A percentile compares a stretch with the other conserved stretches of the same genome.
Conservation (phyloP, 2,888 invertebrate genomes). For the Temnothorax unifasciatus region DNA sequence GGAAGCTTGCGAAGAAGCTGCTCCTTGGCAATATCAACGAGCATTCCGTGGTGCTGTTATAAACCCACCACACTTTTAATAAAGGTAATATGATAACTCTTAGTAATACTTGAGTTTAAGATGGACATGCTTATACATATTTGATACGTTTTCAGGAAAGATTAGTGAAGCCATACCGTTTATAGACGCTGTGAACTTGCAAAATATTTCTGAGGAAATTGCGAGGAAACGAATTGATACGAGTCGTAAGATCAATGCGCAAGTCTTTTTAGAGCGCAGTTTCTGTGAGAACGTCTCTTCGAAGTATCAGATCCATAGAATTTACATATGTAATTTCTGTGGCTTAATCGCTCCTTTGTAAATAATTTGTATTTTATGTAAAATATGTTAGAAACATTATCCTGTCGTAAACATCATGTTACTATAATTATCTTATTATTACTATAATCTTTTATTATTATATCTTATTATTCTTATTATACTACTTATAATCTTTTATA, state of each 20-base stretch:
- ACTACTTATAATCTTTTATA: too few species aligned
- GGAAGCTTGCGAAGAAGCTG: not conserved
- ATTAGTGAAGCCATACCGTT: slow-evolving; percentile 99
- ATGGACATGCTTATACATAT: not conserved
- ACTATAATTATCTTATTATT: too few species aligned
- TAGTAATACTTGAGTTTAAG: not conserved
- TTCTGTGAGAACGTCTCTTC: too few species aligned
- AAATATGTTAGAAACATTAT: too few species aligned
- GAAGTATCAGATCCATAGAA: too few species aligned
- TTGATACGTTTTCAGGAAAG: slow-evolving; percentile 92
- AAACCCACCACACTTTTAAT: not conserved
- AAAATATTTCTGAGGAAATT: slow-evolving; percentile 99
- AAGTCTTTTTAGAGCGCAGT: slow-evolving; percentile 94
- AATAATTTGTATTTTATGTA: too few species aligned
- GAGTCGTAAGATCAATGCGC: slow-evolving; percentile 99
- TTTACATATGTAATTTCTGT: too few species aligned
- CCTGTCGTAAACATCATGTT: too few species aligned
- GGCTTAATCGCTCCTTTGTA: too few species aligned
- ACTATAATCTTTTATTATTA: too few species aligned
- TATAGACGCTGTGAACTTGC: slow-evolving; percentile 99
- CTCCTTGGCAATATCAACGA: not conserved
- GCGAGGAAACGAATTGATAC: slow-evolving; percentile 96
- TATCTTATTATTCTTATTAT: too few species aligned
- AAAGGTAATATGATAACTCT: slow-evolving; percentile 74
- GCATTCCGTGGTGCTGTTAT: not conserved